Evolutionary conservation across 2,888 invertebrate species (phyloP), one percentile per base, ranked within the genome.

Genomic region (Coleophora flavipennella): DNA sequence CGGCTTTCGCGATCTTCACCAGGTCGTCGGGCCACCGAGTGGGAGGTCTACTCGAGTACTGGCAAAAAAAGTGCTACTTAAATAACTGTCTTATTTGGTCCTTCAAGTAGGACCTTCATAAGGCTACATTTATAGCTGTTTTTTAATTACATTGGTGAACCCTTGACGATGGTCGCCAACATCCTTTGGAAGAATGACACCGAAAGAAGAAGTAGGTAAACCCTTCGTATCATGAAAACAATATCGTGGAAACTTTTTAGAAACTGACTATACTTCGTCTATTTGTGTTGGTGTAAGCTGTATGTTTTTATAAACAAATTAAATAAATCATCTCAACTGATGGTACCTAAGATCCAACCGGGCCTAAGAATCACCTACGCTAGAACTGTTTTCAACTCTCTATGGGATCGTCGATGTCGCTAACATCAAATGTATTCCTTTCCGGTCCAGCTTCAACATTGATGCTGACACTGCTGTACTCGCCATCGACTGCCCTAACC

Each of bases 401-500:
- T 36, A n/a, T n/a, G n/a, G n/a, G n/a, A n/a, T 13, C 34, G n/a
- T 34, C 2, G 9, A 6, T n/a, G 31, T 1, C 11, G 11, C 2
- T 8, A 31, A 12, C 11, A n/a, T 10, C 12, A 8, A 31, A 10
- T n/a, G n/a, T 11, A 31, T 3, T 11, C 31, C 11, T 11, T 2
- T 12, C 13, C 8, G 14, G 36, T 32, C 0, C 46, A 79, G 78
- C 51, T 59, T 57, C 47, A 71, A 77, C 53, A 14, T 52, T 4
- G 14, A 38, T 0, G 44, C 48, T 0, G 53, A 66, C 28, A 48
- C 45, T 0, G 52, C 50, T 0, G 63, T 80, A 6, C 13, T 80
- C 1, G 42, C 59, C 0, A 13, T 80, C 0, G 67, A 75, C 41
- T 80, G 79, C 28, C 67, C 64, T 0, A 0, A 33, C 6, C 43